Evolutionary conservation across 2,113 vertebrate genomes (phyloP), one percentile per base, ranked within the genome.

Genomic region (Nicator chloris): DNA sequence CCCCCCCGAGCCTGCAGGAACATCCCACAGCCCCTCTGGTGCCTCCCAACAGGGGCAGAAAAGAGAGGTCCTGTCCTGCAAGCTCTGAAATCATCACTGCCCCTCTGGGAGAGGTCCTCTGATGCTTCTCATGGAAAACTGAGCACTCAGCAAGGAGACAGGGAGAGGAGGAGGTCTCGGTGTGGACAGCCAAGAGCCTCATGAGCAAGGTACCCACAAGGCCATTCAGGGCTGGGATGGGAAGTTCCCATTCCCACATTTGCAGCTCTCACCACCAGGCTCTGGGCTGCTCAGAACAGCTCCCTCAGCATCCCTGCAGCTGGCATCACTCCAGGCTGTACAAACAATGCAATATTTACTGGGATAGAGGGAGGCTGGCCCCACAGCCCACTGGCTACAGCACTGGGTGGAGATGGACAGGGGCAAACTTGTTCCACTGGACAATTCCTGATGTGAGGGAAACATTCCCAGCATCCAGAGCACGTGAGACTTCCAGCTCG

Each of bases 1-100:
- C 19, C 5, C 9, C 9, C 56, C 13, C 0, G 5, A 66, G 37
- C 10, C 40, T 30, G 47, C 35, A 21, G 31, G 0, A 71, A 5
- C 9, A 26, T 8, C 39, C 47, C 56, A 35, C 53, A 40, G 78
- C 33, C 22, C 28, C 63, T 13, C 51, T 11, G 30, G n/a, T 30
- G 44, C 61, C 40, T 47, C 26, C 80, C 53, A 39, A 22, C 3
- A 54, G 13, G 8, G 42, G 23, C 33, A 91, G 42, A 66, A 84
- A 91, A 68, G 15, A 35, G 15, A 42, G 51, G 37, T 65, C 31
- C 42, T 37, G 13, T 26, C 40, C 57, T 73, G 26, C 13, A 18
- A 9, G 11, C 14, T 22, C 49, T 59, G 35, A 27, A 21, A 49
- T n/a, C 3, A 5, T 8, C 39, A 7, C 45, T 63, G 47, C 19